Evolutionary conservation across 2,888 invertebrate genomes (phyloP), one percentile per base, ranked within the genome.

Genomic region (Eupithecia abbreviata): DNA sequence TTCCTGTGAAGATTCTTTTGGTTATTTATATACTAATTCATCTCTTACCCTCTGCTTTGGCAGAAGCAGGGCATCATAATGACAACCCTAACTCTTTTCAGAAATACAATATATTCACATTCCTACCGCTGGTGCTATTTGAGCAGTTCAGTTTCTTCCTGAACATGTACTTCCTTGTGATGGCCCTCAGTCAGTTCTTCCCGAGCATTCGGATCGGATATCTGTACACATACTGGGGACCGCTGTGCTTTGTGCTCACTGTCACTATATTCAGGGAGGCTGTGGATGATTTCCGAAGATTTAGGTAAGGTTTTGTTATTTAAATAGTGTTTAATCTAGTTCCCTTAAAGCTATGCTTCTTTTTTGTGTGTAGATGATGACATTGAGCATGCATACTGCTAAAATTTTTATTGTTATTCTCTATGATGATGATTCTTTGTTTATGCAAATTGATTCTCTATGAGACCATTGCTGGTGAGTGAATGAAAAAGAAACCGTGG

Each of bases 61-160:
- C 62, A 18, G 18, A 62, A 62, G 62, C 30, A 30, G 10, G 30
- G 10, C 10, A 58, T 10, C 30, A 45, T 69, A 30, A 30, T 47
- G n/a, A 47, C 43, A 43, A 7, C 15, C 9, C 41, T 65, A 65
- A 5, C 6, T 69, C 45, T 51, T 93, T 93, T 62, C 98, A 98
- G 95, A 99, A 99, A 96, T 99, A 99, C 95, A 99, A 98, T 92
- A 96, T 98, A 84, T 96, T 98, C 84, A 98, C 98, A 89, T 98
- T 98, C 95, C 95, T 98, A 86, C 98, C 98, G 5, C 90, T 98
- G 93, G 99, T 99, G 79, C 96, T 99, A 80, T 99, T 97, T 94
- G 99, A 99, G 93, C 99, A 99, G 95, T 99, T 99, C 95, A 98
- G 98, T 86, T 99, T 99, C 95, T 99, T 99, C 93, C 96, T 99